Conservation (phyloP, 1,140 invertebrate genomes). For the Drosophila yakuba region DNA sequence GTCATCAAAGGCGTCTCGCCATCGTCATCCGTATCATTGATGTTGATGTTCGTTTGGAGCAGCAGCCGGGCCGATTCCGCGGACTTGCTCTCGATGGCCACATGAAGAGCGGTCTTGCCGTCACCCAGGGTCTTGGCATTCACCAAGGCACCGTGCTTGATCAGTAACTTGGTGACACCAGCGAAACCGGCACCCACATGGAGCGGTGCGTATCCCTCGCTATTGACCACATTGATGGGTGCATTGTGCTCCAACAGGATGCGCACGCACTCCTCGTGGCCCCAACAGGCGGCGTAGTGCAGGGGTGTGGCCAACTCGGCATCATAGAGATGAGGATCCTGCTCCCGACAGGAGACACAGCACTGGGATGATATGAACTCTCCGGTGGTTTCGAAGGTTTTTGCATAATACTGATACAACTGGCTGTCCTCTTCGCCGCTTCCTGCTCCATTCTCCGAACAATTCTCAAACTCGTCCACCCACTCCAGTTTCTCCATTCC, state of each 20-base stretch:
- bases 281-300: constrained; percentile 87
- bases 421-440: constrained; percentile 49
- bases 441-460: constrained; percentile 27
- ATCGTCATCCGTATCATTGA: constrained; percentile 86
- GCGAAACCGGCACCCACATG: constrained; percentile 93
- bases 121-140: constrained; percentile 76
- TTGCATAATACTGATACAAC: constrained; percentile 86
- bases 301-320: constrained; percentile 86
- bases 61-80: constrained; percentile 86
- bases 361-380: constrained; percentile 77
- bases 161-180: constrained; percentile 61
- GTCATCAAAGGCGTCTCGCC: constrained; percentile 87
- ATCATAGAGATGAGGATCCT: constrained; percentile 86
- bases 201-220: constrained; percentile 95
- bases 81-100: constrained; percentile 78
- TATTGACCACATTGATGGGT: constrained; percentile 91
- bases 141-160: constrained; percentile 74
- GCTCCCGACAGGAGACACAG: constrained; percentile 56
- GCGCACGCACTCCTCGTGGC: constrained; percentile 85
- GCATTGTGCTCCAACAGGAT: constrained; percentile 94
- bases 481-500: constrained; percentile 87
- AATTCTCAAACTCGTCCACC: constrained; percentile 86
- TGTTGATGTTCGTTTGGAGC: constrained; percentile 86
- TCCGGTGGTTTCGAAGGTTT: constrained; percentile 86
- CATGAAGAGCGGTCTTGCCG: constrained; percentile 73